These are phyloP conservation scores for Branchellion lobata DNA, from an alignment of 2,888 invertebrate genomes.

Conservation along the genomic window DNA sequence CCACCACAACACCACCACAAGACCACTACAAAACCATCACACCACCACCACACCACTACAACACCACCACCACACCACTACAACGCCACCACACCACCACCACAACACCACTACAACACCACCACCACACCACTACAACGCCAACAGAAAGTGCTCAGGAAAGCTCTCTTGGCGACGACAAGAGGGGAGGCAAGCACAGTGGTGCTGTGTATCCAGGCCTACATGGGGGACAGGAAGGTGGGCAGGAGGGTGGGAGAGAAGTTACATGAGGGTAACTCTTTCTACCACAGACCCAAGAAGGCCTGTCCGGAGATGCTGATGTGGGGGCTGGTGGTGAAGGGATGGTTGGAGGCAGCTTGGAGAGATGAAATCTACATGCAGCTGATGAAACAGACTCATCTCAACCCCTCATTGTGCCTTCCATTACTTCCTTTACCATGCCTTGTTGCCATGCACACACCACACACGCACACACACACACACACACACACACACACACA, in stretches of 20 bases:
- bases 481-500: background rate
- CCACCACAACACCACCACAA: too few species aligned
- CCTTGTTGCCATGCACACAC: background rate
- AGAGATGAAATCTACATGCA: constrained; percentile 47
- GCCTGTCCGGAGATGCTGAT: background rate
- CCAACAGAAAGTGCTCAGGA: too few species aligned
- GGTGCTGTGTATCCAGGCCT: constrained; percentile 36
- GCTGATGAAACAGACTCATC: constrained; percentile 45
- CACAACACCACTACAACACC: too few species aligned
- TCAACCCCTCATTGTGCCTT: constrained; percentile 40
- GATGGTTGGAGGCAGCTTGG: constrained; percentile 41
- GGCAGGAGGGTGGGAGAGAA: constrained; percentile 21
- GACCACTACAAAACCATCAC: too few species aligned
- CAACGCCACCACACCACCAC: too few species aligned
- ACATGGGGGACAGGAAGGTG: constrained; percentile 44
- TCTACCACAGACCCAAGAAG: background rate
- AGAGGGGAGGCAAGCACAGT: constrained; percentile 33
- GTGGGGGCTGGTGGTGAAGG: constrained; percentile 39
- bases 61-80: too few species aligned
- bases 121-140: too few species aligned
- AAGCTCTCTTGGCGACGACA: constrained; percentile 39
- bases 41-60: too few species aligned
- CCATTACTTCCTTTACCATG: background rate
- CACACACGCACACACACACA: too few species aligned
- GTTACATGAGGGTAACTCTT: background rate